Percentiles rank a stretch among this genome's conserved stretches.
phyloP scores from a whole-genome alignment of 2,113 vertebrate genomes.

The Actinemys pallida region DNA sequence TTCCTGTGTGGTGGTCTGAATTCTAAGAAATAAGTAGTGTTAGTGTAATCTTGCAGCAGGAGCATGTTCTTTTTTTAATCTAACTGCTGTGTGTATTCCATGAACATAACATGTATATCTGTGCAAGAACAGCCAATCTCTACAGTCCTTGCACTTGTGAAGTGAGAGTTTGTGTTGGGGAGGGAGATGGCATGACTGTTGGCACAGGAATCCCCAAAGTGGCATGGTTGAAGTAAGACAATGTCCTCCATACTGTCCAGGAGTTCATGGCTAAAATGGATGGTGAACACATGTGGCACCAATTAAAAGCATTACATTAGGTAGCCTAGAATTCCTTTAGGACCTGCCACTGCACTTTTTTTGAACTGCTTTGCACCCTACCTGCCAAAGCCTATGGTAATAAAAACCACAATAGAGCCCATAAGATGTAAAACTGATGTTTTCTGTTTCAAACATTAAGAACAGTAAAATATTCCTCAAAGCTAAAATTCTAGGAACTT shows the following conservation, averaged over 20 bases:
- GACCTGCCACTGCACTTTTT: not conserved
- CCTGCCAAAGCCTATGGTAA: not conserved
- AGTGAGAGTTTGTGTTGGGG: not conserved
- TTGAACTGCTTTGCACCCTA: not conserved
- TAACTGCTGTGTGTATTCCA: not conserved
- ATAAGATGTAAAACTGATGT: not conserved
- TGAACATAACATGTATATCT: not conserved
- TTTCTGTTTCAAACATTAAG: not conserved
- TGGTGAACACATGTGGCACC: not conserved
- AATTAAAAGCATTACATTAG: not conserved
- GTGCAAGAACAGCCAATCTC: not conserved
- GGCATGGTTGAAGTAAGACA: not conserved
- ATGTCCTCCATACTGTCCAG: not conserved
- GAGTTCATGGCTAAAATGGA: not conserved
- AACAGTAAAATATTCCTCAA: not conserved
- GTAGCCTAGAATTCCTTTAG: not conserved
- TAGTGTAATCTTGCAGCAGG: not conserved
- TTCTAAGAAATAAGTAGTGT: not conserved
- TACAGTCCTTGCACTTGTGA: not conserved
- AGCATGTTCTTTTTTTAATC: not conserved
- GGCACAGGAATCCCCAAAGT: not conserved
- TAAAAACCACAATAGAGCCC: not conserved
- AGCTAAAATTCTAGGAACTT: not conserved
- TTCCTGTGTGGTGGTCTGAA: not conserved
- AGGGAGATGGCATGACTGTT: not conserved